Evolutionary conservation across 2,113 vertebrate genomes (phyloP).

Genomic region (Turdus rufiventris): DNA sequence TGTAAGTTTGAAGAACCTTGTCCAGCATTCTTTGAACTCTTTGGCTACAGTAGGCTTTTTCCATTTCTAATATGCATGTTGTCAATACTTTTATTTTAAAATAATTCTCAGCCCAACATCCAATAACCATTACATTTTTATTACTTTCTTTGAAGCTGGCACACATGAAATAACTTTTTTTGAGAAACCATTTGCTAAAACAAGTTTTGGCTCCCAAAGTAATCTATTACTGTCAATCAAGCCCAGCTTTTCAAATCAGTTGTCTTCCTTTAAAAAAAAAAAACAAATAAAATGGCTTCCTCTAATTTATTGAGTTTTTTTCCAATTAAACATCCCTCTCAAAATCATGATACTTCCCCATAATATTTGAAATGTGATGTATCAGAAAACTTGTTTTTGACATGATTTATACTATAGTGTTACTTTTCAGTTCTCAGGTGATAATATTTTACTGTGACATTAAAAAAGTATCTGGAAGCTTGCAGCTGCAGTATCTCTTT

Average conservation of each 20-base stretch:
- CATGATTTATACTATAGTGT: neutral
- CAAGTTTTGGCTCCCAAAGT: neutral
- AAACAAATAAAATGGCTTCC: neutral
- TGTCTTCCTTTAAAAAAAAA: neutral
- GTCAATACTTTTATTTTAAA: neutral
- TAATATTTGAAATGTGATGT: neutral
- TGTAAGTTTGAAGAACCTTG: neutral
- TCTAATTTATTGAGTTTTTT: neutral
- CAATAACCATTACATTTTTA: constrained; percentile 13
- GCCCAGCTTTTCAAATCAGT: neutral
- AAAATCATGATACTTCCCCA: neutral
- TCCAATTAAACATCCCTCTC: neutral
- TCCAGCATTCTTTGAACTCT: neutral
- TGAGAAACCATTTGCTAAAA: constrained; percentile 11
- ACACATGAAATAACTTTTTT: neutral
- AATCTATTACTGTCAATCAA: neutral
- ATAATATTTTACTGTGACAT: neutral
- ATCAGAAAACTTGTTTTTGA: neutral
- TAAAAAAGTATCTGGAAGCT: neutral
- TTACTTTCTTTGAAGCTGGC: constrained; percentile 16
- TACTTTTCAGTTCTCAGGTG: neutral
- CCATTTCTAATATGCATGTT: neutral
- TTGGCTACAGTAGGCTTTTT: neutral
- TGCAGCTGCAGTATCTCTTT: neutral
- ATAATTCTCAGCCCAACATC: neutral